Evolutionary conservation across 2,888 invertebrate species (phyloP).

Genomic region (Conchocele bisecta): DNA sequence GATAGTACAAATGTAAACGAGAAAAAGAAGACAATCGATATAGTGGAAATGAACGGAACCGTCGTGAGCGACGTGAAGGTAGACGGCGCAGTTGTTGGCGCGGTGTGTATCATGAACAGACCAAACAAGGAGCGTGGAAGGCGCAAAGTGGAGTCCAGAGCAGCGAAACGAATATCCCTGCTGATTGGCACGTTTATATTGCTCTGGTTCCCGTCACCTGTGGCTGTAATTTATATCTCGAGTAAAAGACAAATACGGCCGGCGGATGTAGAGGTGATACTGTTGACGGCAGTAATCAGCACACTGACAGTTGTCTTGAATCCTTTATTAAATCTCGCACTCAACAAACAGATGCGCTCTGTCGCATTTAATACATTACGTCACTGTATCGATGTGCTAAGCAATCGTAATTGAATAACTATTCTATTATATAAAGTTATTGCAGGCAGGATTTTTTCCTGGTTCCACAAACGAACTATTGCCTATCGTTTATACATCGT

Average conservation of each 20-base stretch:
- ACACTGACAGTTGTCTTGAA: slow-evolving; percentile 53
- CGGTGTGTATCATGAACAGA: slow-evolving; percentile 72
- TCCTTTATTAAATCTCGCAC: slow-evolving; percentile 55
- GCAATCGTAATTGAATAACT: no score
- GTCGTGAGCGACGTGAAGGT: slow-evolving; percentile 49
- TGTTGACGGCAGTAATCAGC: slow-evolving; percentile 42
- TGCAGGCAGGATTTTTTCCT: no score
- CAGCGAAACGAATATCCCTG: slow-evolving; percentile 69
- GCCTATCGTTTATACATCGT: no score
- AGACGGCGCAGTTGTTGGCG: slow-evolving; percentile 63
- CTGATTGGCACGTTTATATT: slow-evolving; percentile 53
- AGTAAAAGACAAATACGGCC: slow-evolving; percentile 27
- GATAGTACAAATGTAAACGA: no score
- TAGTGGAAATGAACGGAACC: slow-evolving; percentile 69
- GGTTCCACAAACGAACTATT: no score
- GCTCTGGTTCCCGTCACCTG: slow-evolving; percentile 58
- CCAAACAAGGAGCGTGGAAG: slow-evolving; percentile 67
- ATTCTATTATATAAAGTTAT: no score
- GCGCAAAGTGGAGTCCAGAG: slow-evolving; percentile 70
- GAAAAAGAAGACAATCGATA: slow-evolving; percentile 49
- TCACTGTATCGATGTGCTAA: no score
- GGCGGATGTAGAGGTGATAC: slow-evolving; percentile 30
- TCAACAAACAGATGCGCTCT: slow-evolving; percentile 53
- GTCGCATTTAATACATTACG: slow-evolving; percentile 13
- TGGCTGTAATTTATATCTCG: slow-evolving; percentile 34